These are phyloP conservation scores for Ctenicera cuprea DNA, from an alignment of 2,888 invertebrate genomes.

Conservation along the genomic window DNA sequence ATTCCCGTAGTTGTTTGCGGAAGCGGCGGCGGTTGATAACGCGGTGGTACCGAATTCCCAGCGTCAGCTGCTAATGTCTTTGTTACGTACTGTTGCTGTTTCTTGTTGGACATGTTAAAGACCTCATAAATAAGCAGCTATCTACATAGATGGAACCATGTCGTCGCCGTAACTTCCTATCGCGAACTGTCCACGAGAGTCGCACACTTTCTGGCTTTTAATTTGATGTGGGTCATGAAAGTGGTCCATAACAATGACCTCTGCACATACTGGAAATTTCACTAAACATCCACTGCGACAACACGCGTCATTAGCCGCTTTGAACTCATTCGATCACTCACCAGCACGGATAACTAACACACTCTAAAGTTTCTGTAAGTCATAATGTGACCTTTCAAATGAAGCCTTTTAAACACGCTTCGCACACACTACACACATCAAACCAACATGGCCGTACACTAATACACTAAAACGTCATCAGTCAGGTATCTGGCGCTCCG, in stretches of 20 bases:
- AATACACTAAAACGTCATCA: slow-evolving; percentile 44
- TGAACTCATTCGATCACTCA: background rate
- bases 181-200: slow-evolving; percentile 58
- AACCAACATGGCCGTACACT: slow-evolving; percentile 49
- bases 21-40: slow-evolving; percentile 86
- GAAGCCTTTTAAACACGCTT: slow-evolving; percentile 45
- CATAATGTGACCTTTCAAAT: slow-evolving; percentile 9
- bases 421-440: slow-evolving; percentile 33
- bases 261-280: slow-evolving; percentile 43
- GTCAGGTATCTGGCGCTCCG: slow-evolving; percentile 41
- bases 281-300: slow-evolving; percentile 25
- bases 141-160: slow-evolving; percentile 54
- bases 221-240: slow-evolving; percentile 69
- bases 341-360: background rate
- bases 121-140: slow-evolving; percentile 52
- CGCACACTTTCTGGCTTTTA: slow-evolving; percentile 64
- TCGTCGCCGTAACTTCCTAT: slow-evolving; percentile 59
- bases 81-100: slow-evolving; percentile 68
- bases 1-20: slow-evolving; percentile 79
- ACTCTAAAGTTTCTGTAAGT: background rate
- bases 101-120: slow-evolving; percentile 72
- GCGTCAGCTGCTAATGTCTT: slow-evolving; percentile 63
- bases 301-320: background rate
- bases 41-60: slow-evolving; percentile 77
- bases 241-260: slow-evolving; percentile 57